Evolutionary conservation across 2,797 vertebrate genomes (phyloP).

Genomic region (Erethizon dorsatum): DNA sequence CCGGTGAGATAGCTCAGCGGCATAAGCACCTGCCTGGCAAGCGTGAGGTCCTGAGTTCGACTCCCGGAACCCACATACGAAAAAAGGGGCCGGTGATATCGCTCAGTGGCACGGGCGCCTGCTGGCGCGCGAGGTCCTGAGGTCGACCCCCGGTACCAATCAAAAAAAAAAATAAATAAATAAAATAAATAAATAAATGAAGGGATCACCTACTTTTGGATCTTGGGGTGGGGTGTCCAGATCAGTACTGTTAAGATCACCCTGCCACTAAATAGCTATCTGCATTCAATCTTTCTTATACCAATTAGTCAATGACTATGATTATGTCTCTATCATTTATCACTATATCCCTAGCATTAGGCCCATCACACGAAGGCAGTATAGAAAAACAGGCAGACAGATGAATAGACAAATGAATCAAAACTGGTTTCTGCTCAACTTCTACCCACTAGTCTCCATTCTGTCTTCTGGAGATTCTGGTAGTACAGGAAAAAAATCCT

Average conservation of each 20-base stretch:
- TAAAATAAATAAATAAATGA: no score
- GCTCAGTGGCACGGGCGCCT: no score
- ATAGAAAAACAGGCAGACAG: neutral
- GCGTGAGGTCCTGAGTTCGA: no score
- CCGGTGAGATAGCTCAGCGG: no score
- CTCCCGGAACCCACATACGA: no score
- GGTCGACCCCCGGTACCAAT: no score
- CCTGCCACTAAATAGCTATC: neutral
- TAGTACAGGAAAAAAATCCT: neutral
- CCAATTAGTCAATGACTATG: neutral
- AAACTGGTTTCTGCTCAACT: neutral
- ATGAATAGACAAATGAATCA: neutral
- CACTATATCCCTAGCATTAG: neutral
- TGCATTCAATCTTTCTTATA: neutral
- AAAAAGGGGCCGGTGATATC: no score
- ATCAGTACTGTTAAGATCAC: neutral
- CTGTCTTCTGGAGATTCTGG: neutral
- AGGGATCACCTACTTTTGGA: neutral
- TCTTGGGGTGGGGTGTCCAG: neutral
- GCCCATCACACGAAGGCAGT: neutral
- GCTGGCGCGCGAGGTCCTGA: no score
- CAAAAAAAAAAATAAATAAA: no score
- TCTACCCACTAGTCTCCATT: neutral
- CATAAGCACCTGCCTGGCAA: no score
- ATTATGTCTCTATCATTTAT: neutral